phyloP scores from a whole-genome alignment of 2,113 vertebrate genomes.

The Carassius gibelio region DNA sequence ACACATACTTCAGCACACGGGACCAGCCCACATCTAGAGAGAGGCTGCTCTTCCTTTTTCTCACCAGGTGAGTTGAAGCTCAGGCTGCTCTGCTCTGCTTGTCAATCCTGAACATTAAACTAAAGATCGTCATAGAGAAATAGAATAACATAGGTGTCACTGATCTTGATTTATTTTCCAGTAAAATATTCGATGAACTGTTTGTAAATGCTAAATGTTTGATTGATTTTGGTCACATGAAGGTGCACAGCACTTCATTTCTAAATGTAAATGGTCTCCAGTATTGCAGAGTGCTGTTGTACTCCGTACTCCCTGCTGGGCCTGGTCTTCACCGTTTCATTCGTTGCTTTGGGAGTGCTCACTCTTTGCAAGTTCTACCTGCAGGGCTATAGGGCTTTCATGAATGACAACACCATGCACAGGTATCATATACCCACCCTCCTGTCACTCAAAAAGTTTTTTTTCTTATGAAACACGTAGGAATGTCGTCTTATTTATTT shows the following conservation, averaged over 20 bases:
- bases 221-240: neutral
- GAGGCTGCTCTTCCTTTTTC: conserved; percentile 94
- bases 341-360: conserved; percentile 93
- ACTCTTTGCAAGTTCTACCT: conserved; percentile 99
- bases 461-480: neutral
- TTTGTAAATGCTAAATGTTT: neutral
- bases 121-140: neutral
- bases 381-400: conserved; percentile 96
- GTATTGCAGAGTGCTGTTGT: conserved; percentile 97
- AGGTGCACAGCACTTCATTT: neutral
- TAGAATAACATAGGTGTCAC: neutral
- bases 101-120: neutral
- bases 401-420: conserved; percentile 99
- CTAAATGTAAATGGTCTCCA: conserved; percentile 57
- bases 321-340: conserved; percentile 96
- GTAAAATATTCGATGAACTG: neutral
- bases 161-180: neutral
- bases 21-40: conserved; percentile 96
- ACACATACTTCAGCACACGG: conserved; percentile 95
- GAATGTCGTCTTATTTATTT: neutral
- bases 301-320: conserved; percentile 95
- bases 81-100: neutral
- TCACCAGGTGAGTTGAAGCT: conserved; percentile 84
- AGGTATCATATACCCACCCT: conserved; percentile 72
- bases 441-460: neutral